These are phyloP conservation scores for Mythimna ferrago DNA, from an alignment of 2,888 invertebrate genomes.

Conservation along the genomic window DNA sequence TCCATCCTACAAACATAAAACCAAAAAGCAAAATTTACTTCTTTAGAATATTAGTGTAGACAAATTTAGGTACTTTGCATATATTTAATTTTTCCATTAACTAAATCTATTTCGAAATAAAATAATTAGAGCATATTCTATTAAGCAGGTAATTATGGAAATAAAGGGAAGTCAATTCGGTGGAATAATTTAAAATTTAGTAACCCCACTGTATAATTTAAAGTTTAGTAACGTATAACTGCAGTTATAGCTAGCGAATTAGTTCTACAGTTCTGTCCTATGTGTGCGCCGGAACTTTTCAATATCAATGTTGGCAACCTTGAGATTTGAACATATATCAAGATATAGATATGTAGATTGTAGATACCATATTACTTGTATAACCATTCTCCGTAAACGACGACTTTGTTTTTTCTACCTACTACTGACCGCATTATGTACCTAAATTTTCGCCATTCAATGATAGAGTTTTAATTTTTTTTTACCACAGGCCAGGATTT, in stretches of 20 bases:
- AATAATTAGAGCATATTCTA: conserved; percentile 14
- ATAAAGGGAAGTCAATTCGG: background rate
- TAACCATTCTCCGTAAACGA: conserved; percentile 31
- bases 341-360: background rate
- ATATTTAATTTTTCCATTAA: background rate
- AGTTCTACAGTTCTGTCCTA: background rate
- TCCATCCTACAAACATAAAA: too few species aligned
- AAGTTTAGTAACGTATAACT: too few species aligned
- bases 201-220: background rate
- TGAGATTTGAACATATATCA: conserved; percentile 24
- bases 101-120: background rate
- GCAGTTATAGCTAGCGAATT: background rate
- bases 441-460: conserved; percentile 5
- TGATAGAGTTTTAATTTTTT: too few species aligned
- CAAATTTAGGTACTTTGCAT: background rate
- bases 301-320: conserved; percentile 48
- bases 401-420: conserved; percentile 19
- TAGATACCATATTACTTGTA: background rate
- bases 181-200: background rate
- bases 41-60: too few species aligned
- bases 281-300: conserved; percentile 22
- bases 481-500: background rate
- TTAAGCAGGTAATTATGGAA: background rate
- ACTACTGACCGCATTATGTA: conserved; percentile 6
- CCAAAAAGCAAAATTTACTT: too few species aligned